Base-by-base conservation (phyloP, 2,888 invertebrate species). In the Argyresthia albistria region DNA sequence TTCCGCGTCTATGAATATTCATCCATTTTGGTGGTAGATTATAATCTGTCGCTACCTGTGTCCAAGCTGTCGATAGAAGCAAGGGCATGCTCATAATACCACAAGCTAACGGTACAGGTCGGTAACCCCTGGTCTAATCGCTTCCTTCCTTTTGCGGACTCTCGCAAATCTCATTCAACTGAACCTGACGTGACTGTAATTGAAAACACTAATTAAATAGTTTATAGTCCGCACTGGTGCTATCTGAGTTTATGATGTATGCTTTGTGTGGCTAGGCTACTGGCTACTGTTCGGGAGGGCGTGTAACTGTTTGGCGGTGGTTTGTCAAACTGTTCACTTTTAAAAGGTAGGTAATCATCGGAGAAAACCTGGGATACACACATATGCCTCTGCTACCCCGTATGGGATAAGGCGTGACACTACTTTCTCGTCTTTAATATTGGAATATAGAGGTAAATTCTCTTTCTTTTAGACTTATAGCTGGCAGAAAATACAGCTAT, bases 61-160 rank as follows among this genome's bases (percentile, higher is more conserved):
- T 64, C 58, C 62, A 61, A 61, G 37, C 35, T 68, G 68, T 68
- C 67, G 63, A 65, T 62, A 66, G 66, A 60, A 56, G 59, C 60
- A 51, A 52, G 51, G 53, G 53, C 51, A 39, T 43, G 43, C 43
- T 43, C 48, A 51, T 36, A 50, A 35, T 51, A 35, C 25, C 16
- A 57, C 63, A 56, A 65, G 66, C 66, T 86, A 84, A 86, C 86
- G 86, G 83, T 80, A 54, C 76, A 59, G 86, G 84, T 84, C 82
- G 70, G 63, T 77, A 72, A 86, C 86, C 87, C 77, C 75, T 73
- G 25, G 73, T 72, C 12, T 81, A 83, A 84, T 83, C 73, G 75
- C 73, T 79, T 78, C 80, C 82, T 79, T 80, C 87, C 83, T 82
- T 78, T 79, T 75, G 73, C 68, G 74, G 76, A 61, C 66, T 61